These are phyloP conservation scores for Stenolophus ochropezus DNA, from an alignment of 2,888 invertebrate genomes.

Conservation along the genomic window DNA sequence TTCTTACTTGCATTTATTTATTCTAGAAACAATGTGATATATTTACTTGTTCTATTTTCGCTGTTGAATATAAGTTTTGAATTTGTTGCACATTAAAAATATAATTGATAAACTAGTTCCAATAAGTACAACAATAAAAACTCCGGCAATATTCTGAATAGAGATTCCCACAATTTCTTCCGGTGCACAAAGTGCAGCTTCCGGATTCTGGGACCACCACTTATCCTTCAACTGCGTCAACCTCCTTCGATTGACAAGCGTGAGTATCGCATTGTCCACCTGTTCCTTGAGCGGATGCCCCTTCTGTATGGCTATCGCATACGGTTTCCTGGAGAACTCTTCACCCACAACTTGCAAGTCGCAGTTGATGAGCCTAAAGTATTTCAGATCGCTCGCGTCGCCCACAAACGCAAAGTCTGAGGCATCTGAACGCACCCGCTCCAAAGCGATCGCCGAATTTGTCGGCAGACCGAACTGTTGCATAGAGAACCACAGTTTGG, in stretches of 20 bases:
- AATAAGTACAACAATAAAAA: background rate
- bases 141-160: conserved; percentile 8
- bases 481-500: background rate
- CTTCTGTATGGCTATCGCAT: conserved; percentile 19
- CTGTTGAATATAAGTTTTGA: background rate
- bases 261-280: background rate
- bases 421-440: background rate
- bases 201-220: background rate
- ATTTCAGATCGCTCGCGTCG: background rate
- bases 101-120: background rate
- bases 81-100: background rate
- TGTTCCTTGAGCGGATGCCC: conserved; percentile 9
- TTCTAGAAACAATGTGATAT: background rate
- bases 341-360: background rate
- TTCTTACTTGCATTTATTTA: background rate
- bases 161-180: background rate
- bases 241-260: background rate
- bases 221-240: background rate
- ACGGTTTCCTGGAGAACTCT: conserved; percentile 3
- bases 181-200: background rate
- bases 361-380: background rate
- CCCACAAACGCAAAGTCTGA: background rate
- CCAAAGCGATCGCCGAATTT: background rate
- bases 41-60: background rate
- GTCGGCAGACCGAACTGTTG: background rate